Conservation (phyloP, 2,888 invertebrate species). For the Saturnia pavonia region DNA sequence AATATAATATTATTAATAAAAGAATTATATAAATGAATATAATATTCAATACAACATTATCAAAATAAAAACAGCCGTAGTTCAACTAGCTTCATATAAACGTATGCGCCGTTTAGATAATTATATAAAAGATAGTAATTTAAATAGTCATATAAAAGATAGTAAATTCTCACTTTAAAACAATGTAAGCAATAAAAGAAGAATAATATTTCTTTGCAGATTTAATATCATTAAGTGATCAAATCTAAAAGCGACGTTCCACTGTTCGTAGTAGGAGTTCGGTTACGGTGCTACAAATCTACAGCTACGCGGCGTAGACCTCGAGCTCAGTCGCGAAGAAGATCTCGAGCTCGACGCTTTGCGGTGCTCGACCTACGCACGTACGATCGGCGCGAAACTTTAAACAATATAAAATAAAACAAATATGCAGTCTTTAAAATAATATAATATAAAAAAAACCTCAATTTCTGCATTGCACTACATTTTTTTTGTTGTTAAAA, state of each 20-base stretch:
- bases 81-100: background rate
- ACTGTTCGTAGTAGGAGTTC: background rate
- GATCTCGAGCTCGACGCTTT: constrained; percentile 33
- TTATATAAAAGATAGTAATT: no score
- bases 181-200: background rate
- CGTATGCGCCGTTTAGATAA: background rate
- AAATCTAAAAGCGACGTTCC: background rate
- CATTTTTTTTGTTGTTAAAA: constrained; percentile 14
- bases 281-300: constrained; percentile 12
- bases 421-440: background rate
- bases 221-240: background rate
- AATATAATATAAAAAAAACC: constrained; percentile 3
- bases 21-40: no score
- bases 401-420: constrained; percentile 29
- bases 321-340: constrained; percentile 15
- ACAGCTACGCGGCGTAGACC: constrained; percentile 16
- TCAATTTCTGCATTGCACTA: constrained; percentile 11
- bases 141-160: no score
- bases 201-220: background rate
- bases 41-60: background rate
- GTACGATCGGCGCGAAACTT: constrained; percentile 41
- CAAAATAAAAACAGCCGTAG: no score
- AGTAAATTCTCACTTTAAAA: background rate
- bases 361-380: constrained; percentile 24
- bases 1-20: no score